These are phyloP conservation scores for Danio kyathit DNA, from an alignment of 2,797 vertebrate genomes.

Conservation along the genomic window DNA sequence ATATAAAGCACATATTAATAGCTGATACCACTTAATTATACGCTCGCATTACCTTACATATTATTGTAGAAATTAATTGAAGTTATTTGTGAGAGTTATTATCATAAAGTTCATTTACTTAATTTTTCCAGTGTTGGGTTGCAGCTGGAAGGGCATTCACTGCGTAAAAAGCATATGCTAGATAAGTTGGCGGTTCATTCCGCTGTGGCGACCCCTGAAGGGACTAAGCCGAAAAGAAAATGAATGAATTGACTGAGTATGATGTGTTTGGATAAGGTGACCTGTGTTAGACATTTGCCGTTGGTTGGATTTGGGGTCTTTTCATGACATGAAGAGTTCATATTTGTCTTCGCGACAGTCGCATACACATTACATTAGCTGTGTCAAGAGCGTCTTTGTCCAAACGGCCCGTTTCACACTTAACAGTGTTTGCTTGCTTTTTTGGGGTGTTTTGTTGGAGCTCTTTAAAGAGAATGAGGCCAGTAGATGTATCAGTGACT, in stretches of 20 bases:
- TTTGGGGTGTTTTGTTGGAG: slow-evolving; percentile 21
- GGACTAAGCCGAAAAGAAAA: too few species aligned
- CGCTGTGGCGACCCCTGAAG: too few species aligned
- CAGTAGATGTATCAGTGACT: slow-evolving; percentile 37
- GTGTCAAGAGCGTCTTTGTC: slow-evolving; percentile 40
- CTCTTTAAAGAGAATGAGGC: slow-evolving; percentile 33
- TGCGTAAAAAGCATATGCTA: too few species aligned
- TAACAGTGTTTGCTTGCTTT: slow-evolving; percentile 25
- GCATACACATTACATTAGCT: slow-evolving; percentile 47
- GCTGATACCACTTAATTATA: too few species aligned
- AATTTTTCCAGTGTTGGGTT: too few species aligned
- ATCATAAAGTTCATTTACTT: slow-evolving; percentile 5
- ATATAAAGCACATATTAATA: too few species aligned
- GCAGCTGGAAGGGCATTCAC: too few species aligned
- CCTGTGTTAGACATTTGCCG: neutral
- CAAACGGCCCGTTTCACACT: slow-evolving; percentile 13
- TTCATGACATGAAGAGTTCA: slow-evolving; percentile 1
- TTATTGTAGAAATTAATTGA: too few species aligned
- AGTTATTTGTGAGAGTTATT: too few species aligned
- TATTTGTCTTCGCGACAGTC: slow-evolving; percentile 28
- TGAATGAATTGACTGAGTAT: neutral
- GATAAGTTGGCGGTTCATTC: too few species aligned
- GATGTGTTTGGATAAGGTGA: neutral
- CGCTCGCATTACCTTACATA: too few species aligned
- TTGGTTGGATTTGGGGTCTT: neutral